These are phyloP conservation scores for Polyommatus icarus DNA, from an alignment of 2,888 invertebrate genomes.

Conservation along the genomic window DNA sequence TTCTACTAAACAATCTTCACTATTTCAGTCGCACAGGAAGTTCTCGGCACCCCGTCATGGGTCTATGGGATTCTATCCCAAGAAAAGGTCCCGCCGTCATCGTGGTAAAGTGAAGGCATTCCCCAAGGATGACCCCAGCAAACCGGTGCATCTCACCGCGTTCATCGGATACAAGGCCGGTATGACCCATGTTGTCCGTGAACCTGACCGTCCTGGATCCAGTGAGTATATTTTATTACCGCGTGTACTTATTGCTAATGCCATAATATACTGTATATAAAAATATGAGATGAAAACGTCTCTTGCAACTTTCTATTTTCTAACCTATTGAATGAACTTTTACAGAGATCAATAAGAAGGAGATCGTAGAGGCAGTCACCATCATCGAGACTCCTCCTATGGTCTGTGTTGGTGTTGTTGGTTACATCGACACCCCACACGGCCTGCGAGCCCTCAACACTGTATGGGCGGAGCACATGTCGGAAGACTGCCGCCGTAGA, in stretches of 20 bases:
- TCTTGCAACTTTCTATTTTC: neutral
- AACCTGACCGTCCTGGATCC: constrained; percentile 99
- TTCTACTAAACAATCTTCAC: constrained; percentile 21
- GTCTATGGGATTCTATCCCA: constrained; percentile 99
- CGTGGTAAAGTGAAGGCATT: constrained; percentile 99
- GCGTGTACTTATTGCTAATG: neutral
- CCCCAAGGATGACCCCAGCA: constrained; percentile 97
- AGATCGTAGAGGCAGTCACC: constrained; percentile 99
- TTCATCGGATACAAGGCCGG: constrained; percentile 99
- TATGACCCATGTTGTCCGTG: constrained; percentile 99
- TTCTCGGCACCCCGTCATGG: constrained; percentile 99
- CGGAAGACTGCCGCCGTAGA: constrained; percentile 98
- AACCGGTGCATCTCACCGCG: constrained; percentile 98
- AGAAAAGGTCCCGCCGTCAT: constrained; percentile 97
- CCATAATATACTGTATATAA: neutral
- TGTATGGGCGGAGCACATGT: constrained; percentile 99
- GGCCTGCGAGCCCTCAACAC: constrained; percentile 97
- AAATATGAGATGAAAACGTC: neutral
- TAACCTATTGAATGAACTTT: constrained; percentile 7
- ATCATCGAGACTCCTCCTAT: constrained; percentile 99
- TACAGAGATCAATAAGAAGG: constrained; percentile 99
- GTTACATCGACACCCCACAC: constrained; percentile 99
- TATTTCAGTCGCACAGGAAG: constrained; percentile 97
- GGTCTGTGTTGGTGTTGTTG: constrained; percentile 98
- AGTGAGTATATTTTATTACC: constrained; percentile 86